These are phyloP conservation scores for Thamnaconus septentrionalis DNA, from an alignment of 2,113 vertebrate genomes.

Conservation along the genomic window DNA sequence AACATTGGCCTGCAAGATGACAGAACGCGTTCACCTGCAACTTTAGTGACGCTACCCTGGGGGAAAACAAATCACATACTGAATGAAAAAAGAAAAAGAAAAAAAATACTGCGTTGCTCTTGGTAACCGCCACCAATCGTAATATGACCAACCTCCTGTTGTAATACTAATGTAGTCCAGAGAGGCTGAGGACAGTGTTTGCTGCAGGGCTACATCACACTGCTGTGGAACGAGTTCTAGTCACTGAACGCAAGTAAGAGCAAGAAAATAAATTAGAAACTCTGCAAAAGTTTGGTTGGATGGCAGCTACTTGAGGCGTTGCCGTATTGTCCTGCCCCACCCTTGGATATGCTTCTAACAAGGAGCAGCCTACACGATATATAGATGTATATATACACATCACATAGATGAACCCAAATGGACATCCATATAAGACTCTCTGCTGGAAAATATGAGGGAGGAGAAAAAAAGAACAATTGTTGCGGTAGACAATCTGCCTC, in stretches of 20 bases:
- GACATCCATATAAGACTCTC: conserved; percentile 54
- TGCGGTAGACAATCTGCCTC: conserved; percentile 22
- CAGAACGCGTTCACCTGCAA: background rate
- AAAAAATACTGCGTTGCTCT: conserved; percentile 36
- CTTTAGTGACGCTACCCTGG: background rate
- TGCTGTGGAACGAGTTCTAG: conserved; percentile 22
- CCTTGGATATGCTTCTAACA: conserved; percentile 36
- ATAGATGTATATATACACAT: conserved; percentile 57
- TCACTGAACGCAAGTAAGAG: conserved; percentile 18
- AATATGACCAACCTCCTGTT: background rate
- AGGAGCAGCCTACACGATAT: conserved; percentile 50
- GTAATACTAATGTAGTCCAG: conserved; percentile 25
- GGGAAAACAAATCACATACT: background rate
- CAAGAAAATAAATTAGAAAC: conserved; percentile 27
- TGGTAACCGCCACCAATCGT: conserved; percentile 7
- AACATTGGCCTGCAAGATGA: background rate
- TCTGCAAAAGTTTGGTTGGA: background rate
- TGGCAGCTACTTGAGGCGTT: conserved; percentile 4
- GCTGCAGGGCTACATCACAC: conserved; percentile 44
- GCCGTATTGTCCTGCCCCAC: conserved; percentile 27
- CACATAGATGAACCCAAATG: conserved; percentile 18
- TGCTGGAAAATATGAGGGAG: conserved; percentile 28
- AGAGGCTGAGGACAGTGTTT: conserved; percentile 11
- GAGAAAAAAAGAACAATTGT: conserved; percentile 42
- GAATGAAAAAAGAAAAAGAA: conserved; percentile 12